A percentile compares a stretch with the other conserved stretches of the same genome.
phyloP scores from a whole-genome alignment of 2,888 invertebrate genomes.

The Sphaerophoria rueppellii region DNA sequence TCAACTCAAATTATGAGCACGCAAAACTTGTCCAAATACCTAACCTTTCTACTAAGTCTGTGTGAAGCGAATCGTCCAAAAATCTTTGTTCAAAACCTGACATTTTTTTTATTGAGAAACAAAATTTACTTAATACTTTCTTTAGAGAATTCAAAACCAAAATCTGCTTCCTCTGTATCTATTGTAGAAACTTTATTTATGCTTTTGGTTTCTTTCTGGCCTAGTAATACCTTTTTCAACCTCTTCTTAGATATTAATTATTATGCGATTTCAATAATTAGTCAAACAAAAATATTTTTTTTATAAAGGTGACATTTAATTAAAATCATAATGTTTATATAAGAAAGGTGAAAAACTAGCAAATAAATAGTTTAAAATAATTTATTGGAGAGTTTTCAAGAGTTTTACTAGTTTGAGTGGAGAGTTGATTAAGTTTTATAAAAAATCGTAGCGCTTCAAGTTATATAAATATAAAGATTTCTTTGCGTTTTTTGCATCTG shows the following conservation, averaged over 20 bases:
- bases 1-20: constrained; percentile 51
- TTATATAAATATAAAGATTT: constrained; percentile 2
- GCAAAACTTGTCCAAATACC: constrained; percentile 39
- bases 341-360: not conserved
- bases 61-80: constrained; percentile 51
- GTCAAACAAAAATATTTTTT: not conserved
- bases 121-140: constrained; percentile 1
- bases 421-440: not conserved
- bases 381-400: not conserved
- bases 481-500: constrained; percentile 11
- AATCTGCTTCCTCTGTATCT: constrained; percentile 56
- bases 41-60: constrained; percentile 9
- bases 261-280: not conserved
- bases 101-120: constrained; percentile 13
- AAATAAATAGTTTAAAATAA: not conserved
- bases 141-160: constrained; percentile 1
- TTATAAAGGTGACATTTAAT: constrained; percentile 24
- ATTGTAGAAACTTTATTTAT: constrained; percentile 52
- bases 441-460: constrained; percentile 1
- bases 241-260: constrained; percentile 40
- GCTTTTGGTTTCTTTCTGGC: constrained; percentile 23
- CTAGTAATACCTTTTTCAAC: constrained; percentile 42
- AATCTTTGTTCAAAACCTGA: constrained; percentile 51
- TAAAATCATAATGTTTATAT: not conserved
- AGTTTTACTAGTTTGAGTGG: constrained; percentile 4